A percentile compares a stretch with the other conserved stretches of the same genome.
These are phyloP conservation scores for Melanogrammus aeglefinus DNA, from an alignment of 2,797 vertebrate genomes.

Conservation along the genomic window DNA sequence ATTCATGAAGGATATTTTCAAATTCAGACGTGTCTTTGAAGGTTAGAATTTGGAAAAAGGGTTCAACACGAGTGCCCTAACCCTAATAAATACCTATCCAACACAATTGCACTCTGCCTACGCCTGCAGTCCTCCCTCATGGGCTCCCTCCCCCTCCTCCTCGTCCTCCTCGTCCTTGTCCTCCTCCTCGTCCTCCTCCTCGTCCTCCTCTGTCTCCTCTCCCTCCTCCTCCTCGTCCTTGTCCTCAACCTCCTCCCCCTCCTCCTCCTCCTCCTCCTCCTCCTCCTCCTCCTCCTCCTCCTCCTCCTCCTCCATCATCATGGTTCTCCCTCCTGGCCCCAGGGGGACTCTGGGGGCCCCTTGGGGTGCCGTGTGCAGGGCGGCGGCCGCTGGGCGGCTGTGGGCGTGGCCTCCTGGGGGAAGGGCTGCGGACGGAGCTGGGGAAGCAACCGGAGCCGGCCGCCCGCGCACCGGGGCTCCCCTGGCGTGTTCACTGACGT, in stretches of 20 bases:
- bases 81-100: no score
- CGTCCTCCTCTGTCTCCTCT: not conserved
- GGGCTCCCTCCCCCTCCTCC: not conserved
- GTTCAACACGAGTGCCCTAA: no score
- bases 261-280: not conserved
- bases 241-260: not conserved
- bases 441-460: constrained; percentile 68
- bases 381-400: constrained; percentile 71
- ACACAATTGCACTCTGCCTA: no score
- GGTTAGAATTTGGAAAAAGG: no score
- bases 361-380: constrained; percentile 75
- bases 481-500: constrained; percentile 87
- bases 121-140: not conserved
- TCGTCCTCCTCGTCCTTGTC: not conserved
- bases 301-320: no score
- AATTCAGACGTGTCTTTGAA: no score
- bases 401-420: constrained; percentile 87
- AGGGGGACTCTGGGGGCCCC: constrained; percentile 88
- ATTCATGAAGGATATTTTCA: not conserved
- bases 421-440: constrained; percentile 85
- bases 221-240: not conserved
- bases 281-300: no score
- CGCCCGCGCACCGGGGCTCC: constrained; percentile 71
- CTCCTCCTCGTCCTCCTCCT: not conserved
- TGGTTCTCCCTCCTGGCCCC: not conserved